Evolutionary conservation across 2,113 vertebrate genomes (phyloP), one percentile per base, ranked within the genome.

Genomic region (Ibidorhyncha struthersii): DNA sequence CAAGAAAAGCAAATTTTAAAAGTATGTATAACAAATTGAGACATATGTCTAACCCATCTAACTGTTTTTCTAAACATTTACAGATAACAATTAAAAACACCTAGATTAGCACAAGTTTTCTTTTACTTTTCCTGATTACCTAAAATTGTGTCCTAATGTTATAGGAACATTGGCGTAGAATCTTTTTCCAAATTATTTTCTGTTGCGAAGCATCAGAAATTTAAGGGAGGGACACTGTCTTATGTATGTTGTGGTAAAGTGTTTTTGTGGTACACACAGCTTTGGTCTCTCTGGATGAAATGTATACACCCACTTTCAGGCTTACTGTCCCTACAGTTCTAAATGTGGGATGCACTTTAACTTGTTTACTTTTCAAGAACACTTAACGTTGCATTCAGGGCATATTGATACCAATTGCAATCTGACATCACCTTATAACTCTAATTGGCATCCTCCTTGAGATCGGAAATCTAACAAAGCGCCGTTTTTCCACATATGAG

Each of bases 401-500:
- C 18, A 8, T 36, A 21, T 15, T 56, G 13, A 47, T 62, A 62
- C 7, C 13, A 70, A 1, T 9, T 36, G 26, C 25, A 41, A 4
- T 55, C 53, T 67, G 25, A 14, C 55, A 52, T 5, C 25, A 34
- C 15, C 29, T 52, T 29, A 4, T 43, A n/a, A n/a, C 21, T 85
- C 6, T 19, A 18, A 36, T 8, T 74, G 32, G 30, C 7, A 19
- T 58, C 32, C 6, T 56, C 14, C 9, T 41, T 41, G 32, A 58
- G 38, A 41, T 38, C 53, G 23, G n/a, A 23, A 84, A 29, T 25
- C 22, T 41, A 43, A 32, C 30, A 18, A 56, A 41, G 38, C 3
- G 2, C 14, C 14, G 4, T n/a, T 79, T 81, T 87, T 32, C 27
- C 27, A 7, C 0, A 0, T 40, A 11, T 4, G 22, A 43, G 29